Base-by-base conservation (phyloP, 2,888 invertebrate species). In the Sarcophaga rosellei region DNA sequence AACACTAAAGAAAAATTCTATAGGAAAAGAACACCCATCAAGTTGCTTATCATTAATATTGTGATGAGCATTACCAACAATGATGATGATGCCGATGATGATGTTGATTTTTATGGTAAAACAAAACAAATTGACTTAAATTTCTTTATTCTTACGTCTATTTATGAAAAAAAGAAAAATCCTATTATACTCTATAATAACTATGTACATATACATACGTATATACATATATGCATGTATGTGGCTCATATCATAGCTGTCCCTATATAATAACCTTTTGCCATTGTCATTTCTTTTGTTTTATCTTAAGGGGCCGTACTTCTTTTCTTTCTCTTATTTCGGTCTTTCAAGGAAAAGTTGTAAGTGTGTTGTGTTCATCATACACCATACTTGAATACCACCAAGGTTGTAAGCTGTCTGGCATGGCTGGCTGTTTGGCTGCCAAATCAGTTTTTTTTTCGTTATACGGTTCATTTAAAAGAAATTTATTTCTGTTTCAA, bases 61-160 rank as follows among this genome's bases (percentile, higher is more conserved):
- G 74, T 69, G 70, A 74, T 21, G 45, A 35, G 59, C 44, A 53
- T 15, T 61, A 68, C 20, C 76, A 53, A 62, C 73, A 79, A 78
- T 75, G 65, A 75, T 25, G 45, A n/a, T 81, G 63, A 75, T 70
- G 12, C 47, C 15, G 21, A 68, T 53, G 68, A 68, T n/a, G 72
- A 69, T 70, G 70, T 68, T 82, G 76, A 73, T 63, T 68, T 81
- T 85, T 81, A 73, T 85, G 79, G 85, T 69, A 35, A 76, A 79
- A 79, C 82, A 75, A 76, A 86, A 82, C 85, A 72, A 82, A 86
- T 85, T 85, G 75, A 70, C 78, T 81, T 44, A 75, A 57, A 81
- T 12, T 84, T 66, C 45, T 11, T 77, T 78, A 35, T 78, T 47
- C 45, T 44, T 63, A 57, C 62, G 21, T 21, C 21, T n/a, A 61